Conservation (phyloP, 2,797 vertebrate species). For the Arrhamphus sclerolepis region DNA sequence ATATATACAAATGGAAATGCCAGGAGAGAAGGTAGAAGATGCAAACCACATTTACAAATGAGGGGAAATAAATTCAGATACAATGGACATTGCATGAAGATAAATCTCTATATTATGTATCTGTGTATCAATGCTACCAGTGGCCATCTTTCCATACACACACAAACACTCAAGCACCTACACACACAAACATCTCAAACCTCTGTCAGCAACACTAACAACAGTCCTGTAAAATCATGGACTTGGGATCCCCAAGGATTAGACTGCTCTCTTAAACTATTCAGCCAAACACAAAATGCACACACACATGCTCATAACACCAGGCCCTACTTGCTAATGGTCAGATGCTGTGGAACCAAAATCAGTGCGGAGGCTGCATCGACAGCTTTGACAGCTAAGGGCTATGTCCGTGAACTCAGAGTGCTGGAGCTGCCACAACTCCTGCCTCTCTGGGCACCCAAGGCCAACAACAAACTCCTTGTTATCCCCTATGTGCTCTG, state of each 20-base stretch:
- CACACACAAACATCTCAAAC: conserved; percentile 20
- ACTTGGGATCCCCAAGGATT: conserved; percentile 45
- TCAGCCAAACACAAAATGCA: conserved; percentile 32
- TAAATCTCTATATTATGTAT: too few species aligned
- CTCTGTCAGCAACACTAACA: conserved; percentile 44
- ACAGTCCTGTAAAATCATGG: conserved; percentile 31
- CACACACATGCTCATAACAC: conserved; percentile 64
- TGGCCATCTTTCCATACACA: conserved; percentile 16
- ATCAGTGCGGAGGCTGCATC: conserved; percentile 74
- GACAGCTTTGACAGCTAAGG: conserved; percentile 78
- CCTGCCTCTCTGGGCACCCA: conserved; percentile 77
- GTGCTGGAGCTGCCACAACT: conserved; percentile 76
- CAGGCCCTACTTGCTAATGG: conserved; percentile 61
- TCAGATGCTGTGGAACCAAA: conserved; percentile 69
- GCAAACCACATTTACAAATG: not conserved
- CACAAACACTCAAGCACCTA: too few species aligned
- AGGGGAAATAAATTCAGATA: too few species aligned
- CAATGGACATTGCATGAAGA: not conserved
- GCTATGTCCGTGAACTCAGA: conserved; percentile 84
- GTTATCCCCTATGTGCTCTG: conserved; percentile 76
- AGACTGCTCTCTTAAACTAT: conserved; percentile 38
- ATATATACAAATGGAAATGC: not conserved
- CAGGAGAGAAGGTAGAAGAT: too few species aligned
- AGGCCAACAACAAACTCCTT: conserved; percentile 81
- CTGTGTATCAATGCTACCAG: conserved; percentile 18